A percentile compares a stretch with the other conserved stretches of the same genome.
These are phyloP conservation scores for Ormyrus thymus DNA, from an alignment of 2,888 invertebrate species.

Conservation along the genomic window DNA sequence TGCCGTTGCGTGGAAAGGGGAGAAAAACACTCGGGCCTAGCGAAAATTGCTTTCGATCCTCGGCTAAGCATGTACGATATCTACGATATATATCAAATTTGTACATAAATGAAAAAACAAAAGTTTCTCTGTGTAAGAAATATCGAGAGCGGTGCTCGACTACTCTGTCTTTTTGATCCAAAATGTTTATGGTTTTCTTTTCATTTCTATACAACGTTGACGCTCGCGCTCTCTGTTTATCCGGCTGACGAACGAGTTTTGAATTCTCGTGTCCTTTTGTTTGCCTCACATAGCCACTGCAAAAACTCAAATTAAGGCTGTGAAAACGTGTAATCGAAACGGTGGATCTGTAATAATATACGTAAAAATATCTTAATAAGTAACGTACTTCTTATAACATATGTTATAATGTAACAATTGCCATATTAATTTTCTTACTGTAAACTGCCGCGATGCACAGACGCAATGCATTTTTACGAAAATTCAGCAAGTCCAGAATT, in stretches of 20 bases:
- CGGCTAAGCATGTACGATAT: not conserved
- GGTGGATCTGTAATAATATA: slow-evolving; percentile 28
- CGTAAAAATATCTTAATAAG: slow-evolving; percentile 1
- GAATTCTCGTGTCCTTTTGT: slow-evolving; percentile 9
- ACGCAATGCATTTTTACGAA: too few species aligned
- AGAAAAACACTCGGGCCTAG: slow-evolving; percentile 5
- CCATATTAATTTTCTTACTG: slow-evolving; percentile 18
- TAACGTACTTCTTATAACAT: slow-evolving; percentile 11
- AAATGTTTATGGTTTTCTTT: too few species aligned
- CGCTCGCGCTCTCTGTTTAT: too few species aligned
- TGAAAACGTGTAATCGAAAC: slow-evolving; percentile 53
- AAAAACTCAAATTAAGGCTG: slow-evolving; percentile 52
- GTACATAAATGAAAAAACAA: slow-evolving; percentile 38
- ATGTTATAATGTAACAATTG: not conserved
- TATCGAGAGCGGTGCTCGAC: not conserved
- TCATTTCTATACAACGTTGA: too few species aligned
- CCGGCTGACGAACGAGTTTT: not conserved
- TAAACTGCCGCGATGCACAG: slow-evolving; percentile 10
- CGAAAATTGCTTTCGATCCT: slow-evolving; percentile 5
- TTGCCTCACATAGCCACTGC: slow-evolving; percentile 47
- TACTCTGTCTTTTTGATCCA: too few species aligned
- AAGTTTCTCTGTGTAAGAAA: slow-evolving; percentile 24
- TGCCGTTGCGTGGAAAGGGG: too few species aligned
- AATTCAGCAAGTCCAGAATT: not conserved
- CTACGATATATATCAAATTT: slow-evolving; percentile 38